Evolutionary conservation across 2,888 invertebrate species (phyloP), one percentile per base, ranked within the genome.

Genomic region (Meandrusa payeni): DNA sequence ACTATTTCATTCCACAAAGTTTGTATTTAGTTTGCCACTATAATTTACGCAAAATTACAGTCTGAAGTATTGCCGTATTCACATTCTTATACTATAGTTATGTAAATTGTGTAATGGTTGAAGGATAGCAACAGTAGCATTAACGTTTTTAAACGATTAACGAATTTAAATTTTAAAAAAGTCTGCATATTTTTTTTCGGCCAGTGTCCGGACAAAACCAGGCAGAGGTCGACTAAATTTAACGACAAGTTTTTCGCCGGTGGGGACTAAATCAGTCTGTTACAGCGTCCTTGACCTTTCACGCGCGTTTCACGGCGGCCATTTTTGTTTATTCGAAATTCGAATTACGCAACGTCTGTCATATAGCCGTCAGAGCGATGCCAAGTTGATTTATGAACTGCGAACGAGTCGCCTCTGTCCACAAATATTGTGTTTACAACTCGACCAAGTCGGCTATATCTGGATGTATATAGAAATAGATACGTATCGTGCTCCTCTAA

Each of bases 321-420:
- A 28, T 36, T 37, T 37, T 37, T 37, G 17, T 36, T 42, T 24
- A 12, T 37, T 37, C 42, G 13, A 41, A 41, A 41, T 41, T 41
- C 9, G 17, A 34, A 42, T 37, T 36, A 31, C 36, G 20, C 42
- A 24, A 31, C 24, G 9, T 15, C 29, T 23, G 37, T 42, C 29
- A 37, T 11, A 11, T 9, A 9, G 29, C 15, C 19, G 32, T 33
- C 17, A 22, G 10, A 26, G 5, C 20, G 17, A 24, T 26, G 15
- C 13, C n/a, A 11, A 12, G 12, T 6, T 32, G 32, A 27, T 41
- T 33, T 27, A 33, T 27, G 27, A 13, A 27, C 1, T 38, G 20
- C 22, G 33, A 10, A 23, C 7, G 9, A 7, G 9, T 17, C 10
- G 6, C 3, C 2, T 19, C 5, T 6, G 1, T 28, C 3, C 13